phyloP scores from a whole-genome alignment of 2,113 vertebrate species.

The Peromyscus polionotus region DNA sequence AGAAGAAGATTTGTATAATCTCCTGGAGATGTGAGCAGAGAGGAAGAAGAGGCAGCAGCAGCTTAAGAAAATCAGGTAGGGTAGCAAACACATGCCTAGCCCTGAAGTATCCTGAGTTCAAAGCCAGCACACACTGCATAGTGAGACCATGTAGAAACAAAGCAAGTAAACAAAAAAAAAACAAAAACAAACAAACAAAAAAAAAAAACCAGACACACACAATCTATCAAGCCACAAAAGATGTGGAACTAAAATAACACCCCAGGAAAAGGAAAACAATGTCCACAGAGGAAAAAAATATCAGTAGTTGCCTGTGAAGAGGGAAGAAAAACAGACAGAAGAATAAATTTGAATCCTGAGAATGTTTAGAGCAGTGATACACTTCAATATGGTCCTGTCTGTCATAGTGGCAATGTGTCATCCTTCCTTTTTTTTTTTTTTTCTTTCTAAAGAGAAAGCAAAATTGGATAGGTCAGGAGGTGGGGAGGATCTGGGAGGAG shows the following conservation, averaged over 20 bases:
- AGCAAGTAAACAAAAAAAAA: background rate
- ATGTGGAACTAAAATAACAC: background rate
- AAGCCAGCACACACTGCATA: background rate
- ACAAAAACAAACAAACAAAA: too few relatives aligned
- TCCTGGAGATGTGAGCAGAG: background rate
- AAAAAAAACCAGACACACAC: too few relatives aligned
- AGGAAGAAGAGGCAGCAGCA: background rate
- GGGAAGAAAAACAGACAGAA: background rate
- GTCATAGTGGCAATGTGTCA: background rate
- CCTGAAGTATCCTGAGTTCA: background rate
- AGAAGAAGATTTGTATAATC: background rate
- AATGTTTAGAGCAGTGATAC: background rate
- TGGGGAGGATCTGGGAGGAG: background rate
- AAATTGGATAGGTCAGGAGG: background rate
- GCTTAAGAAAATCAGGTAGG: background rate
- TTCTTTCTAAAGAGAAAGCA: background rate
- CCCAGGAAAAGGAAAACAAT: background rate
- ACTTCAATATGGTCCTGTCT: background rate
- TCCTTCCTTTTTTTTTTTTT: background rate
- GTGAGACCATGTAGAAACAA: background rate
- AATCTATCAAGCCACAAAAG: background rate
- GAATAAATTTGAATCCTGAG: background rate
- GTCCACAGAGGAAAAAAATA: background rate
- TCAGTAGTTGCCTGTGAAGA: background rate
- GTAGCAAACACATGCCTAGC: too few relatives aligned